These are phyloP conservation scores for Teleogryllus oceanicus DNA, from an alignment of 2,888 invertebrate genomes.

Conservation along the genomic window DNA sequence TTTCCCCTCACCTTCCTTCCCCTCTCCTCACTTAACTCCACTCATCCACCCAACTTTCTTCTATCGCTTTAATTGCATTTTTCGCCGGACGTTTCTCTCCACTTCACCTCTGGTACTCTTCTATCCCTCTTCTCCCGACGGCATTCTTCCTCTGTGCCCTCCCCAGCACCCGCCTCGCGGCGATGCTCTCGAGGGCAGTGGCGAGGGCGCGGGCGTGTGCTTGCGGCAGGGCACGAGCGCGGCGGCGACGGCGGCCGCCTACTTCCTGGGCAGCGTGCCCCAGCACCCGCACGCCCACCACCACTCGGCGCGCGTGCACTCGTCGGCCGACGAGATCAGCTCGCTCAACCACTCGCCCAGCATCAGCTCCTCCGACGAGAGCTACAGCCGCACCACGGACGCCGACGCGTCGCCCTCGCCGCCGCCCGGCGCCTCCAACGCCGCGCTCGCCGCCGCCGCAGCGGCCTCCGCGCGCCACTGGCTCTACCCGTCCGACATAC, in stretches of 20 bases:
- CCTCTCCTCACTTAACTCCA: no score
- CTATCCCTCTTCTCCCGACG: no score
- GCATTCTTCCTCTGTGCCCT: conserved; percentile 43
- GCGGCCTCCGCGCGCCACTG: conserved; percentile 54
- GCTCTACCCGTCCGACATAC: conserved; percentile 62
- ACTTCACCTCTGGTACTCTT: no score
- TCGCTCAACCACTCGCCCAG: conserved; percentile 77
- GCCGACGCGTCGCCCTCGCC: conserved; percentile 57
- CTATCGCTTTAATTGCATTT: no score
- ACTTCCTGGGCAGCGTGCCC: conserved; percentile 22
- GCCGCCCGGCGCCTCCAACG: conserved; percentile 42
- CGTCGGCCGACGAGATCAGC: conserved; percentile 79
- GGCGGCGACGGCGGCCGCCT: conserved; percentile 30
- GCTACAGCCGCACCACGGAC: conserved; percentile 76
- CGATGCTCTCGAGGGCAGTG: conserved; percentile 30
- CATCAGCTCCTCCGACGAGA: conserved; percentile 80
- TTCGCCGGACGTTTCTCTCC: no score
- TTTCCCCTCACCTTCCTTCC: no score
- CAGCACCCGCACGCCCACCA: background rate
- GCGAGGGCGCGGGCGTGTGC: background rate
- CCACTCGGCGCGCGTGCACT: conserved; percentile 57
- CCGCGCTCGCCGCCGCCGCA: conserved; percentile 39
- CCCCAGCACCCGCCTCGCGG: conserved; percentile 36
- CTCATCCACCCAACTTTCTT: no score
- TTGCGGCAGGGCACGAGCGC: background rate